Evolutionary conservation across 2,113 vertebrate genomes (phyloP), one percentile per base, ranked within the genome.

Genomic region (Ctenodactylus gundi): DNA sequence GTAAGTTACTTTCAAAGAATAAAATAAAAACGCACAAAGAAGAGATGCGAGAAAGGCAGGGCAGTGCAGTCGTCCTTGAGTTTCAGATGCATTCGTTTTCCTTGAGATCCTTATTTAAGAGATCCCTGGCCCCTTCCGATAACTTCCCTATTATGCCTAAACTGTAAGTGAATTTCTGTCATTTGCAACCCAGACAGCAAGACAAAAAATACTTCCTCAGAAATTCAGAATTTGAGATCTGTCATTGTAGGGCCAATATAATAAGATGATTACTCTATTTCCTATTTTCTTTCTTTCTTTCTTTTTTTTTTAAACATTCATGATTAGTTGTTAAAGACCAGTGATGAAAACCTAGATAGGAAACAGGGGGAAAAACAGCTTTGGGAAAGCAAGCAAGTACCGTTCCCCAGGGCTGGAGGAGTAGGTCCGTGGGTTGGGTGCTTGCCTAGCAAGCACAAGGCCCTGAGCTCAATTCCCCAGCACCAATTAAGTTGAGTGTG

Each of bases 311-410:
- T 4, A 95, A 46, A 90, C 97, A 81, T 53, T 84, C 85, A 97
- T 97, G 44, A 87, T 94, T 21, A n/a, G n/a, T 83, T 96, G 46
- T 75, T 92, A 53, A 88, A 95, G 62, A 95, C 36, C 18, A 91
- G 2, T 95, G 92, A 97, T 97, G 97, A 97, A 96, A 73, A 91
- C 58, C 36, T 95, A 92, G 62, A 85, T 84, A 58, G 87, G 92
- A 93, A 92, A 65, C 51, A n/a, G 64, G 92, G 85, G 68, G 82
- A 72, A 97, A 88, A 92, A 34, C 36, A 49, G 78, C 36, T 39
- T 36, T 95, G 72, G 31, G 75, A 95, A 97, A 88, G 65, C 91
- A 73, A 92, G n/a, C n/a, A n/a, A n/a, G n/a, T n/a, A n/a, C n/a
- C n/a, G n/a, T n/a, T n/a, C n/a, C n/a, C n/a, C n/a, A n/a, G n/a